Evolutionary conservation across 1,140 invertebrate genomes (phyloP).

Genomic region (Acromyrmex heyeri): DNA sequence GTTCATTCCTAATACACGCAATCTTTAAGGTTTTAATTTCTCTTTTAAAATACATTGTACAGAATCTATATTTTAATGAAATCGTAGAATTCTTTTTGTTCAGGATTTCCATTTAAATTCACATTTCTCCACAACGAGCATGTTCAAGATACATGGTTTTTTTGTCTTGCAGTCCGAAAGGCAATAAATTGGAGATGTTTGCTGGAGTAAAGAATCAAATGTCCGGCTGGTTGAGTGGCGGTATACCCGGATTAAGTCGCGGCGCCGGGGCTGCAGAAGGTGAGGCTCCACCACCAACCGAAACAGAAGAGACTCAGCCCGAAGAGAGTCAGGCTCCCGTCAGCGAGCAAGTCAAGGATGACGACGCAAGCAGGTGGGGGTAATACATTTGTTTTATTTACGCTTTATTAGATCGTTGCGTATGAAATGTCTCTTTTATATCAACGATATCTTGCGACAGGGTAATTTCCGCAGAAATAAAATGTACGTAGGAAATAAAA

Average conservation of each 20-base stretch:
- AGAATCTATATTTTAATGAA: neutral
- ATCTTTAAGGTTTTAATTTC: slow-evolving; percentile 9
- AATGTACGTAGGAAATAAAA: neutral
- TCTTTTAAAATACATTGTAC: neutral
- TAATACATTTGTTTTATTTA: slow-evolving; percentile 67
- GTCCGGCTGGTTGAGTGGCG: slow-evolving; percentile 92
- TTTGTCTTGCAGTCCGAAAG: slow-evolving; percentile 86
- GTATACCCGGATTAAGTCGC: slow-evolving; percentile 90
- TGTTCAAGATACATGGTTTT: neutral
- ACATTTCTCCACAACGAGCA: neutral
- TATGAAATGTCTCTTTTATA: neutral
- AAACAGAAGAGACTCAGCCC: slow-evolving; percentile 84
- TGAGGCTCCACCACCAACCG: slow-evolving; percentile 83
- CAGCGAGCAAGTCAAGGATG: slow-evolving; percentile 89
- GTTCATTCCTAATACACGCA: neutral
- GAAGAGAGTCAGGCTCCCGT: slow-evolving; percentile 86
- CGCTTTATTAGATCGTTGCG: slow-evolving; percentile 1
- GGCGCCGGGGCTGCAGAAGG: slow-evolving; percentile 83
- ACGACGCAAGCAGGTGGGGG: slow-evolving; percentile 90
- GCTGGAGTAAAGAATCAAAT: slow-evolving; percentile 94
- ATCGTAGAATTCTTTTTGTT: neutral
- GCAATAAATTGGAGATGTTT: slow-evolving; percentile 92
- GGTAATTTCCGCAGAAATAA: neutral
- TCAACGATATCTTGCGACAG: neutral
- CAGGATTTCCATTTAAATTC: neutral